phyloP scores from a whole-genome alignment of 2,113 vertebrate species.

The Mesitornis unicolor region DNA sequence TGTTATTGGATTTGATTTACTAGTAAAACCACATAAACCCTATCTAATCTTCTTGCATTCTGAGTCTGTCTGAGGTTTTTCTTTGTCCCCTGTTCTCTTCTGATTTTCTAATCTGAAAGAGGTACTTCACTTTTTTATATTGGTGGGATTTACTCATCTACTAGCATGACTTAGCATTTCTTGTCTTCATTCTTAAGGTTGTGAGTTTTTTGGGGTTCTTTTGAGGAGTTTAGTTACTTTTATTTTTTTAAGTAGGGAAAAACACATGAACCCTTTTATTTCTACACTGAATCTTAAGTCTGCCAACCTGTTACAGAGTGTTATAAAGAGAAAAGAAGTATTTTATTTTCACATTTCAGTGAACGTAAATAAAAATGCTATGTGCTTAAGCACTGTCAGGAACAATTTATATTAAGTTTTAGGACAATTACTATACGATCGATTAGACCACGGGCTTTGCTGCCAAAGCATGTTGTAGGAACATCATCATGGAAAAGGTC shows the following conservation, averaged over 20 bases:
- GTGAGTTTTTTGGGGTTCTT: not conserved
- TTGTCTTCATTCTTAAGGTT: not conserved
- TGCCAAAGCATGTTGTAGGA: conserved; percentile 26
- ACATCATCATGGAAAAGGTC: conserved; percentile 32
- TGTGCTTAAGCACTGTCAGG: not conserved
- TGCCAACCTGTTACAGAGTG: not conserved
- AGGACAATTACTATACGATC: not conserved
- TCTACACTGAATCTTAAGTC: not conserved
- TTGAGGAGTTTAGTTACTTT: rapidly evolving
- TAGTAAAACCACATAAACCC: not conserved
- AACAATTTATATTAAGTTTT: conserved; percentile 38
- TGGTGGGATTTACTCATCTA: not conserved
- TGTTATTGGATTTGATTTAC: not conserved
- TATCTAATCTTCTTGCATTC: not conserved
- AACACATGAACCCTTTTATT: not conserved
- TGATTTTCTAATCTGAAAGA: not conserved
- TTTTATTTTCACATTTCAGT: not conserved
- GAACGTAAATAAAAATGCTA: not conserved
- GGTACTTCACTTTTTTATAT: not conserved
- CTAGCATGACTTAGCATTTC: not conserved
- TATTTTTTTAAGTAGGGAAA: not conserved
- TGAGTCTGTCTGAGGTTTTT: not conserved
- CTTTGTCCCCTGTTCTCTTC: not conserved
- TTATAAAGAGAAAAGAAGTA: not conserved
- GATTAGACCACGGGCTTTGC: not conserved